Conservation (phyloP, 2,888 invertebrate species). For the Pterostichus madidus region DNA sequence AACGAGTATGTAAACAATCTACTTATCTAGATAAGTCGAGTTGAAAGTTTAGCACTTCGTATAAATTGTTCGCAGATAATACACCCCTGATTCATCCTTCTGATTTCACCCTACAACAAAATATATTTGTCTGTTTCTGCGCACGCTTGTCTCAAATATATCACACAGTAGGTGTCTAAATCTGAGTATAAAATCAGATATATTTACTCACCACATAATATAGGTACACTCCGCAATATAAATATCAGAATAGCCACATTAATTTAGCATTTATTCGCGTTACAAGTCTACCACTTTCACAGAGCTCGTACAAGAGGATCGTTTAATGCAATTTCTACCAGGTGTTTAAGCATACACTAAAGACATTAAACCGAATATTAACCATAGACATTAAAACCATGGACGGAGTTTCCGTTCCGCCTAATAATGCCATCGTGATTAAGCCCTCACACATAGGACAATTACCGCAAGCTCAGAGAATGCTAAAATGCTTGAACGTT, state of each 20-base stretch:
- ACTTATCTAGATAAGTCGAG: slow-evolving; percentile 6
- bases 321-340: slow-evolving; percentile 7
- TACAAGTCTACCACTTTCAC: not conserved
- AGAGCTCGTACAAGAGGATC: no score
- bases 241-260: slow-evolving; percentile 7
- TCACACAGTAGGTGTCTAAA: slow-evolving; percentile 31
- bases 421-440: slow-evolving; percentile 44
- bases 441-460: slow-evolving; percentile 58
- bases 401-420: slow-evolving; percentile 7
- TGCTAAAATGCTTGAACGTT: slow-evolving; percentile 14
- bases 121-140: slow-evolving; percentile 46
- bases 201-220: slow-evolving; percentile 14
- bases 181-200: slow-evolving; percentile 28
- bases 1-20: no score
- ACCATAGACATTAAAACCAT: slow-evolving; percentile 53
- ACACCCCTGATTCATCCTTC: slow-evolving; percentile 31
- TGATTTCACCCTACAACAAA: slow-evolving; percentile 15
- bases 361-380: slow-evolving; percentile 63
- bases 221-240: slow-evolving; percentile 3
- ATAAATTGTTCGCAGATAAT: slow-evolving; percentile 5
- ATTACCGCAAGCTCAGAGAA: slow-evolving; percentile 35
- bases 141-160: slow-evolving; percentile 39
- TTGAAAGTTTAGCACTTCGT: slow-evolving; percentile 22
- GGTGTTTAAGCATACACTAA: slow-evolving; percentile 55
- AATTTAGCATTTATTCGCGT: not conserved